Evolutionary conservation across 2,113 vertebrate species (phyloP).

Genomic region (Pantherophis guttatus): DNA sequence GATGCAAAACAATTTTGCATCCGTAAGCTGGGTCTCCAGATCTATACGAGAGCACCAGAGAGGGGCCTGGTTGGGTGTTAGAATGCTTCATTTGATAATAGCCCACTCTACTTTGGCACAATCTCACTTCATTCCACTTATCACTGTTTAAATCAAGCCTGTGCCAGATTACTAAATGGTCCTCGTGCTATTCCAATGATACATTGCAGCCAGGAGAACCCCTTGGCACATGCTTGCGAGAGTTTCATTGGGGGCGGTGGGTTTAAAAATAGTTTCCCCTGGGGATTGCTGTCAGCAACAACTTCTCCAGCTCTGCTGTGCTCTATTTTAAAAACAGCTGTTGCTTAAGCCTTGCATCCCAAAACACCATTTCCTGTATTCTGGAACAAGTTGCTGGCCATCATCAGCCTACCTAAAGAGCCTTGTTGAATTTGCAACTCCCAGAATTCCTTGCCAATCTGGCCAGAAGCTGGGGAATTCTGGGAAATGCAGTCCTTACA

Average conservation of each 20-base stretch:
- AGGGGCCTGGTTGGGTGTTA: background rate
- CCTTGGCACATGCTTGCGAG: background rate
- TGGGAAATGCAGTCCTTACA: background rate
- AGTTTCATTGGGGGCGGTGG: background rate
- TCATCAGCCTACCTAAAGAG: background rate
- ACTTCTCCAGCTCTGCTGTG: background rate
- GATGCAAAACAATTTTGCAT: background rate
- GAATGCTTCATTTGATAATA: slow-evolving; percentile 15
- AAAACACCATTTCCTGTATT: background rate
- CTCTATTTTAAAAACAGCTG: background rate
- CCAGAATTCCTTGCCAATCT: background rate
- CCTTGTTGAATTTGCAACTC: background rate
- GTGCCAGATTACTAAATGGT: background rate
- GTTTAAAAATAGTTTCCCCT: background rate
- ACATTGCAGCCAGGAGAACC: background rate
- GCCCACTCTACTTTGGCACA: slow-evolving; percentile 38
- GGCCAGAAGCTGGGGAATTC: background rate
- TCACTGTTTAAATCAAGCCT: slow-evolving; percentile 41
- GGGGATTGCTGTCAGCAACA: background rate
- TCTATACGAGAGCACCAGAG: background rate
- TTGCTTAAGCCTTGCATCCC: background rate
- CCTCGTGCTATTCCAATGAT: background rate
- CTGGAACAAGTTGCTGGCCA: background rate
- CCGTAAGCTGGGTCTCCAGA: background rate
- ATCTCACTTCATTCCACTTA: slow-evolving; percentile 23